Evolutionary conservation across 30 jellyfish, hydroid and myxozoan genomes (phyloP).

Genomic region (Nemopilema nomurai): DNA sequence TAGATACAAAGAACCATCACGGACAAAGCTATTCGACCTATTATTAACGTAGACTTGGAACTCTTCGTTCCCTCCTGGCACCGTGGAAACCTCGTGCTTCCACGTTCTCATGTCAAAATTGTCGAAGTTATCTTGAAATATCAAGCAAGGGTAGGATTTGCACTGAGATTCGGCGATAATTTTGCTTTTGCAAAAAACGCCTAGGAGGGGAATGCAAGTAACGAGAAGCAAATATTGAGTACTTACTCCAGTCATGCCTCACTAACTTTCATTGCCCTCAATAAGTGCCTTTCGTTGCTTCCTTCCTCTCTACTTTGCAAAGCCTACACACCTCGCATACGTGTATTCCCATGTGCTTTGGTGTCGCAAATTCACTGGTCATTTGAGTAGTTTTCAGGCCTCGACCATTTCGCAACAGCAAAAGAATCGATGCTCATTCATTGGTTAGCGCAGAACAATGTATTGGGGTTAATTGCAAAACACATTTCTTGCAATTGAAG

Average conservation of each 20-base stretch:
- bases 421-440: too few species aligned
- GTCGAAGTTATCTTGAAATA: constrained; percentile 74
- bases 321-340: too few species aligned
- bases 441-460: too few species aligned
- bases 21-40: constrained; percentile 80
- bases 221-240: neutral
- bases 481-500: too few species aligned
- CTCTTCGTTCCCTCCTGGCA: constrained; percentile 71
- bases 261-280: neutral
- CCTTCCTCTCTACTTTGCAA: neutral
- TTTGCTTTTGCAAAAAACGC: neutral
- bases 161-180: constrained; percentile 47
- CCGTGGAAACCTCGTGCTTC: constrained; percentile 73
- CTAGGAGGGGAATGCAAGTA: neutral
- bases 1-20: constrained; percentile 65
- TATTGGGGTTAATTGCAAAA: too few species aligned
- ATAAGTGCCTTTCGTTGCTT: neutral
- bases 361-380: too few species aligned
- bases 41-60: constrained; percentile 78
- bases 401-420: too few species aligned
- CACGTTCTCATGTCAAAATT: constrained; percentile 62
- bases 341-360: too few species aligned
- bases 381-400: too few species aligned
- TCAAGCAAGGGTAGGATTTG: constrained; percentile 69
- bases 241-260: neutral